A percentile compares a stretch with the other conserved stretches of the same genome.
phyloP scores from a whole-genome alignment of 1,140 invertebrate genomes.

The Limonius californicus region DNA sequence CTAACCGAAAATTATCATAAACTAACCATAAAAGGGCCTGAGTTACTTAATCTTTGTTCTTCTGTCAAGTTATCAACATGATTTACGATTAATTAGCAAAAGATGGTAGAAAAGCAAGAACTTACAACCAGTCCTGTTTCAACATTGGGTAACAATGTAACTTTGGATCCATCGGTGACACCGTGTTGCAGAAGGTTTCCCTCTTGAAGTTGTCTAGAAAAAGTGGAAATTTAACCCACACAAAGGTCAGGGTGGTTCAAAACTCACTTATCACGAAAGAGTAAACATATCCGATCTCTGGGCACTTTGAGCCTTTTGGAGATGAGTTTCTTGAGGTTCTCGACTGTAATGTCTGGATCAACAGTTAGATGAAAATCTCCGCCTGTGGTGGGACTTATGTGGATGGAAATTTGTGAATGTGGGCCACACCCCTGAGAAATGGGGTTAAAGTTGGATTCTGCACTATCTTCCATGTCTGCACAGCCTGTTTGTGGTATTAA shows the following conservation, averaged over 20 bases:
- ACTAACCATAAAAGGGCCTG: no score
- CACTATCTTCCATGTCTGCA: conserved; percentile 43
- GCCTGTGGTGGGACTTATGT: conserved; percentile 85
- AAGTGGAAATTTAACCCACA: conserved; percentile 27
- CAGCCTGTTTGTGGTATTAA: conserved; percentile 5
- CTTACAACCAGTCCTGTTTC: conserved; percentile 92
- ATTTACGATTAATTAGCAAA: no score
- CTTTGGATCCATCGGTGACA: conserved; percentile 78
- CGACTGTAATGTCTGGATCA: conserved; percentile 73
- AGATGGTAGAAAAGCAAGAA: no score
- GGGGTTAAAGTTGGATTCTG: conserved; percentile 44
- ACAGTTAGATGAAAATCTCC: conserved; percentile 82
- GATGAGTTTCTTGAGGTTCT: conserved; percentile 84
- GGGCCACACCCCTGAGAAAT: conserved; percentile 61
- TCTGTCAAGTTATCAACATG: no score
- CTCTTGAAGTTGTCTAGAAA: conserved; percentile 79
- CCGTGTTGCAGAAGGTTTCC: conserved; percentile 83
- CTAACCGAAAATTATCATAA: no score
- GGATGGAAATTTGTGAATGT: conserved; percentile 68
- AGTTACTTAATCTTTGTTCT: no score
- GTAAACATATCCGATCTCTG: conserved; percentile 86
- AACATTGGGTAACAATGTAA: conserved; percentile 87
- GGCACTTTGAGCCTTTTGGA: conserved; percentile 89
- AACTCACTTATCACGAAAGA: conserved; percentile 86
- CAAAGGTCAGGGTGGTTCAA: conserved; percentile 22